phyloP scores from a whole-genome alignment of 2,888 invertebrate genomes.

The Pediacus dermestoides region DNA sequence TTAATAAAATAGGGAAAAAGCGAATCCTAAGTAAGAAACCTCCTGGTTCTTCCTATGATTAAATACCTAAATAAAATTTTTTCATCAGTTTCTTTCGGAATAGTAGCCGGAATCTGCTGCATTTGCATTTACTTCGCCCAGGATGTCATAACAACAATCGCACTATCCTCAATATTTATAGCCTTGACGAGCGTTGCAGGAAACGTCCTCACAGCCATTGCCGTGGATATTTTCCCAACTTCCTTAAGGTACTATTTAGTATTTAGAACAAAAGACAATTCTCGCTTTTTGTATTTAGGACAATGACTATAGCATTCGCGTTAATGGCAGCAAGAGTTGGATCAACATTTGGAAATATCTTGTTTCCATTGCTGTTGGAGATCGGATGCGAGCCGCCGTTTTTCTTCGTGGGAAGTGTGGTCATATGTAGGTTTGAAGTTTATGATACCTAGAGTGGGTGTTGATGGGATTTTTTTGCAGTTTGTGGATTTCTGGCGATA shows the following conservation, averaged over 20 bases:
- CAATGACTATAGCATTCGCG: constrained; percentile 65
- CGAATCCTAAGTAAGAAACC: constrained; percentile 51
- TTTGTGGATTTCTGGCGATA: too few relatives aligned
- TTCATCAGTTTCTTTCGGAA: constrained; percentile 34
- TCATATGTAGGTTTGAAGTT: too few relatives aligned
- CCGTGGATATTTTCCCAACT: constrained; percentile 65
- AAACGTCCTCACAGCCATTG: constrained; percentile 60
- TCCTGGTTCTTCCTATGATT: too few relatives aligned
- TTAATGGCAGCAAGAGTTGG: constrained; percentile 70
- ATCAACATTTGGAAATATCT: constrained; percentile 64
- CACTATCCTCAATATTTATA: constrained; percentile 55
- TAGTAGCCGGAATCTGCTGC: constrained; percentile 51
- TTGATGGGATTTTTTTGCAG: too few relatives aligned
- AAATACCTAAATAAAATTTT: constrained; percentile 3
- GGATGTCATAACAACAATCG: constrained; percentile 53
- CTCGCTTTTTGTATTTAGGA: constrained; percentile 50
- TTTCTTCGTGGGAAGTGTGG: constrained; percentile 53
- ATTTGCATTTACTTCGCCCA: constrained; percentile 57
- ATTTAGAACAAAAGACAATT: background rate
- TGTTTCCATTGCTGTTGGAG: constrained; percentile 66
- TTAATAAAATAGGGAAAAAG: constrained; percentile 55
- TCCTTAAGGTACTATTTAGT: constrained; percentile 54
- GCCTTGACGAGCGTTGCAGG: constrained; percentile 55
- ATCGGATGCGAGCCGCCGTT: constrained; percentile 70
- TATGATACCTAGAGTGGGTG: too few relatives aligned